Percentiles rank a stretch among this genome's conserved stretches.
Conservation (phyloP, 2,113 vertebrate species). For the Brienomyrus longianalis region DNA sequence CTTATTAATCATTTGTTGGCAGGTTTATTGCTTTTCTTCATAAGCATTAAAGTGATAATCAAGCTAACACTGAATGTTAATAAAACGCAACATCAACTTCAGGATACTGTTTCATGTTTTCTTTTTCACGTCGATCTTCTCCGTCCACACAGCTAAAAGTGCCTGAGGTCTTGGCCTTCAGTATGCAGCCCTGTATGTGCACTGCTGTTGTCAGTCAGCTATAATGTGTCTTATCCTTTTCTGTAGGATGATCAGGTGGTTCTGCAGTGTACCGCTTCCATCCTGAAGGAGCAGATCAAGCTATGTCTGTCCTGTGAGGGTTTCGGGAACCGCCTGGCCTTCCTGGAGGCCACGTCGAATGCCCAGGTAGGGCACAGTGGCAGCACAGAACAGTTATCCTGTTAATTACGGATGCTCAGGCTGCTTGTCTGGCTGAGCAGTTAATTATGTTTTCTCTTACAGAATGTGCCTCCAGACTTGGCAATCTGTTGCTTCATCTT, state of each 20-base stretch:
- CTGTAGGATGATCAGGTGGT: constrained; percentile 75
- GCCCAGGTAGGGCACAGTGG: constrained; percentile 66
- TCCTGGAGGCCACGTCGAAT: constrained; percentile 81
- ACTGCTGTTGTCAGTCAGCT: neutral
- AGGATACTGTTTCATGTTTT: neutral
- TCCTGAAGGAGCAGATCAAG: constrained; percentile 84
- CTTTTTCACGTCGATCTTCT: neutral
- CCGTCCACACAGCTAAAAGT: neutral
- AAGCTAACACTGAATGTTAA: neutral
- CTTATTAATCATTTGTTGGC: neutral
- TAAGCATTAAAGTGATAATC: neutral
- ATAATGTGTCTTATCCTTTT: neutral
- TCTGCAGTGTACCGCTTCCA: constrained; percentile 76
- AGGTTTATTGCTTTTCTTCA: neutral
- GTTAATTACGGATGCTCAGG: neutral
- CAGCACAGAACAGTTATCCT: neutral
- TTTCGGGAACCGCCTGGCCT: constrained; percentile 84
- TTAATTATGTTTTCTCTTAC: constrained; percentile 26
- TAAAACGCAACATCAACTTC: neutral
- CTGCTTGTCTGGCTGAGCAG: neutral
- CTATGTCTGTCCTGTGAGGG: constrained; percentile 83
- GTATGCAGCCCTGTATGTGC: neutral
- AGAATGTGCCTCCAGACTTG: constrained; percentile 85
- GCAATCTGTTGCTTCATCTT: constrained; percentile 82
- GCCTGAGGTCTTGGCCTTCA: neutral